These are phyloP conservation scores for Sparus aurata DNA, from an alignment of 2,797 vertebrate species.

Conservation along the genomic window DNA sequence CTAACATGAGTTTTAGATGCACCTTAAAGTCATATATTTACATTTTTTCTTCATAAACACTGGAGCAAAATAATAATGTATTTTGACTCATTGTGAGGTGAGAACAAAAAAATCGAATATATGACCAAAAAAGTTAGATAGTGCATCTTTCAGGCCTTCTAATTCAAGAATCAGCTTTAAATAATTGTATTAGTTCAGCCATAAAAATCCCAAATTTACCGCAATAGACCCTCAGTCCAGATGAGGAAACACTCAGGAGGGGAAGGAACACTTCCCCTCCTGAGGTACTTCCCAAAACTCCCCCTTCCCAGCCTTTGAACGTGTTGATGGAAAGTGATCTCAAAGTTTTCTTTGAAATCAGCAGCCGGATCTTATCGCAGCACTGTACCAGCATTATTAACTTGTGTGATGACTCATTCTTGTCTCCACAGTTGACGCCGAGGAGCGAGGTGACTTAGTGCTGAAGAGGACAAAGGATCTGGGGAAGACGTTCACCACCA, in stretches of 20 bases:
- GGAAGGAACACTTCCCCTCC: too few relatives aligned
- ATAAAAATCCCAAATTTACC: too few relatives aligned
- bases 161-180: too few relatives aligned
- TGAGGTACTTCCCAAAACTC: background rate
- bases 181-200: too few relatives aligned
- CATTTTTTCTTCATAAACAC: too few relatives aligned
- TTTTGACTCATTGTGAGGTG: too few relatives aligned
- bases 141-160: too few relatives aligned
- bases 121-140: too few relatives aligned
- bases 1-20: too few relatives aligned
- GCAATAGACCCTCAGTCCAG: background rate
- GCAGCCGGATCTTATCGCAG: background rate
- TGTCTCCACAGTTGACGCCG: conserved; percentile 77
- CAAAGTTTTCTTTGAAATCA: background rate
- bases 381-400: background rate
- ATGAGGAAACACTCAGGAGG: background rate
- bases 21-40: too few relatives aligned
- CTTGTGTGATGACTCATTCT: background rate
- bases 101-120: too few relatives aligned
- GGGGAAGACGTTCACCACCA: conserved; percentile 81
- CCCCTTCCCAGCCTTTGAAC: background rate
- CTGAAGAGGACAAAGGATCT: conserved; percentile 85
- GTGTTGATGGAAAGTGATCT: background rate
- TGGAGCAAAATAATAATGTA: too few relatives aligned
- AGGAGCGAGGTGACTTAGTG: conserved; percentile 81